Conservation (phyloP, 2,888 invertebrate genomes). For the Trachelus troglodyta region DNA sequence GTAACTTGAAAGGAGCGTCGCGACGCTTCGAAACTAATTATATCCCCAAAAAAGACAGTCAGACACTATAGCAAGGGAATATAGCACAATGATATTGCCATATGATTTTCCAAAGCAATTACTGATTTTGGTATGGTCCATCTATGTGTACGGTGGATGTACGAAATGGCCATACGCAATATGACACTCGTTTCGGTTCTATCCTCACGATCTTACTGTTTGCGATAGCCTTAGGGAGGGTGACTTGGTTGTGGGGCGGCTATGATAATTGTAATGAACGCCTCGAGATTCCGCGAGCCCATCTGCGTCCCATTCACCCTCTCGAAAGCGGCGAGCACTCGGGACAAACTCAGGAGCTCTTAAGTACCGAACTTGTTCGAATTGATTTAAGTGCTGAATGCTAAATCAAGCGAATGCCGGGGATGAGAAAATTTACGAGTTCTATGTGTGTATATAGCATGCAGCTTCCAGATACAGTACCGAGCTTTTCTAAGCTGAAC, state of each 20-base stretch:
- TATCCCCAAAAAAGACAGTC: not conserved
- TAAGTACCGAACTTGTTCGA: slow-evolving; percentile 66
- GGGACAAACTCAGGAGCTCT: slow-evolving; percentile 61
- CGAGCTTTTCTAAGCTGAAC: not conserved
- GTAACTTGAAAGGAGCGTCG: not conserved
- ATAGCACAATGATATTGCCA: not conserved
- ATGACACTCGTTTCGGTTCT: not conserved
- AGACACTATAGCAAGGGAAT: not conserved
- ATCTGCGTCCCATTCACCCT: slow-evolving; percentile 57
- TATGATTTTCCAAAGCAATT: not conserved
- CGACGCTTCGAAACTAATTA: not conserved
- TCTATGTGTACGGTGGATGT: not conserved
- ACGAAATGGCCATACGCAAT: not conserved
- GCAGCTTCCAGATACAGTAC: slow-evolving; percentile 27
- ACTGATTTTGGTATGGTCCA: not conserved
- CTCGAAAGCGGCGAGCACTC: slow-evolving; percentile 32
- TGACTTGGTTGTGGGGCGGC: slow-evolving; percentile 53
- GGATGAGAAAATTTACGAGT: slow-evolving; percentile 54
- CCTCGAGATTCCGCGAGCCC: slow-evolving; percentile 62
- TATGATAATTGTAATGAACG: slow-evolving; percentile 67
- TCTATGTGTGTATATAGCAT: not conserved
- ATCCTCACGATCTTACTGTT: slow-evolving; percentile 23
- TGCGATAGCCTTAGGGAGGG: slow-evolving; percentile 40
- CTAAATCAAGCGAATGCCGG: slow-evolving; percentile 56
- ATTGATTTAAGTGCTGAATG: slow-evolving; percentile 67